These are phyloP conservation scores for Apodemia mormo DNA, from an alignment of 2,888 invertebrate genomes.

Conservation along the genomic window DNA sequence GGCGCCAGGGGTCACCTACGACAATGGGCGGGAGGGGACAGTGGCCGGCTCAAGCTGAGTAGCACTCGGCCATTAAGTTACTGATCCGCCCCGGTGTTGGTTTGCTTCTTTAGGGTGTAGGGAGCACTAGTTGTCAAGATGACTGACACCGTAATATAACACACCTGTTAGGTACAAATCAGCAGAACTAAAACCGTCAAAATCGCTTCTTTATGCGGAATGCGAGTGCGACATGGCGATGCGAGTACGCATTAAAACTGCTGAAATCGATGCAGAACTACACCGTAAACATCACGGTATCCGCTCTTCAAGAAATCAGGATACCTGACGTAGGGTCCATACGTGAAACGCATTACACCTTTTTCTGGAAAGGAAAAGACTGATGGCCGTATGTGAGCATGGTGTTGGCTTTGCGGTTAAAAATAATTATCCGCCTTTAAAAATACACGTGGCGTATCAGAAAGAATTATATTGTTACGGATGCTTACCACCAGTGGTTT, in stretches of 20 bases:
- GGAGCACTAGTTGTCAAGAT: not conserved
- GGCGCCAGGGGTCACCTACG: too few relatives aligned
- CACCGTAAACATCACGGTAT: not conserved
- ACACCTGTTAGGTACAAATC: not conserved
- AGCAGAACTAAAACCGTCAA: not conserved
- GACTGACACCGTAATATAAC: conserved; percentile 27
- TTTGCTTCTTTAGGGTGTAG: conserved; percentile 20
- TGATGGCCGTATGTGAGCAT: not conserved
- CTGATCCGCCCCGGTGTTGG: conserved; percentile 21
- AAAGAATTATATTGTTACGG: not conserved
- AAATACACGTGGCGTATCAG: not conserved
- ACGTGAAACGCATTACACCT: not conserved
- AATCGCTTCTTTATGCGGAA: not conserved
- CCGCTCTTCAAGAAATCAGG: not conserved
- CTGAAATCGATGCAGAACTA: not conserved
- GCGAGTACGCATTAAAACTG: not conserved
- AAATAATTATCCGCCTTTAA: not conserved
- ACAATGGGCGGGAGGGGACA: not conserved
- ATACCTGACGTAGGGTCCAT: not conserved
- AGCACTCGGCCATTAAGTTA: conserved; percentile 18
- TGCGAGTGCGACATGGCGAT: too few relatives aligned
- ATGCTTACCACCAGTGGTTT: not conserved
- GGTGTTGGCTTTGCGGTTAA: not conserved
- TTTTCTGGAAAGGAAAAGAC: not conserved
- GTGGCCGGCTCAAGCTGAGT: conserved; percentile 18